Evolutionary conservation across 2,888 invertebrate genomes (phyloP).

Genomic region (Ditula angustiorana): DNA sequence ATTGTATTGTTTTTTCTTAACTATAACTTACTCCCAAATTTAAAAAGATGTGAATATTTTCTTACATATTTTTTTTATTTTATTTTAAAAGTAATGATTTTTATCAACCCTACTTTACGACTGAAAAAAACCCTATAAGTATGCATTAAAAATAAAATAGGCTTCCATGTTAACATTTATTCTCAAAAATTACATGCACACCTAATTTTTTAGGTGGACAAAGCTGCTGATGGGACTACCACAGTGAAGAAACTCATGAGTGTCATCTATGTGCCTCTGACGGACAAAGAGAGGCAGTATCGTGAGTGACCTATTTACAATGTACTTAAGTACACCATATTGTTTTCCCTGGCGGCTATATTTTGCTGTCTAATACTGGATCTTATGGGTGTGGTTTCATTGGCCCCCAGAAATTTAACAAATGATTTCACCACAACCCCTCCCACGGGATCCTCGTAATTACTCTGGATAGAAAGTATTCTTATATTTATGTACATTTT

Average conservation of each 20-base stretch:
- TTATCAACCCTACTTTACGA: too few relatives aligned
- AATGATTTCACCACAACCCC: not conserved
- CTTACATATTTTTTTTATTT: too few relatives aligned
- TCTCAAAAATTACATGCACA: too few relatives aligned
- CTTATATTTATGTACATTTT: not conserved
- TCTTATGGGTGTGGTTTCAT: not conserved
- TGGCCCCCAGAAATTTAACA: not conserved
- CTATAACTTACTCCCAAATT: too few relatives aligned
- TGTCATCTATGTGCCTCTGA: constrained; percentile 98
- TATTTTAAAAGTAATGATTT: too few relatives aligned
- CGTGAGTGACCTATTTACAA: constrained; percentile 69
- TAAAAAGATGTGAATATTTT: too few relatives aligned
- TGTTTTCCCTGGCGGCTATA: constrained; percentile 18
- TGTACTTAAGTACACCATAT: not conserved
- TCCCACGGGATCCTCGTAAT: not conserved
- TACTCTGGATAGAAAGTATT: not conserved
- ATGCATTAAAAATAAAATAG: too few relatives aligned
- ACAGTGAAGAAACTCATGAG: constrained; percentile 93
- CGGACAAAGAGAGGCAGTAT: constrained; percentile 87
- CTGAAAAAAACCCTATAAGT: too few relatives aligned
- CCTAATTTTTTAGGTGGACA: constrained; percentile 93
- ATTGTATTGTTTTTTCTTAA: too few relatives aligned
- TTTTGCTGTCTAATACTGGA: constrained; percentile 25
- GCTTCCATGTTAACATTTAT: not conserved
- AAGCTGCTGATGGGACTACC: constrained; percentile 91